Conservation (phyloP, 2,888 invertebrate genomes). For the Drepana falcataria region DNA sequence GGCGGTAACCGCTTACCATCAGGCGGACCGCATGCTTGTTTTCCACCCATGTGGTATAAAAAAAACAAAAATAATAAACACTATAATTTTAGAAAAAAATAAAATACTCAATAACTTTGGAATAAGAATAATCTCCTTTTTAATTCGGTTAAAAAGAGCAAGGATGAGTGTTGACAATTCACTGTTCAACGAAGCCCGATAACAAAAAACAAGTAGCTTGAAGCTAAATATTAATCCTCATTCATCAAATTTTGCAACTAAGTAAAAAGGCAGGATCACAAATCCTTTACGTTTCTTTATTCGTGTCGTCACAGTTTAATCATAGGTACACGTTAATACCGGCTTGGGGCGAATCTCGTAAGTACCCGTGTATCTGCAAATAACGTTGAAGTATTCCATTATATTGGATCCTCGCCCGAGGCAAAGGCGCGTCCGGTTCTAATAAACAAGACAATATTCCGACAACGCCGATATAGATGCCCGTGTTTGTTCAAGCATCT, state of each 20-base stretch:
- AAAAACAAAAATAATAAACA: too few species aligned
- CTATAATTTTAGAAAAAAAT: neutral
- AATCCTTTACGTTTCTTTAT: constrained; percentile 30
- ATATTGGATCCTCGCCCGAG: constrained; percentile 73
- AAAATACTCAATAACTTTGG: neutral
- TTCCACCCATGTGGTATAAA: too few species aligned
- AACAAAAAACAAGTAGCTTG: neutral
- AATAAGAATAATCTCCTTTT: too few species aligned
- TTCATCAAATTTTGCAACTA: constrained; percentile 15
- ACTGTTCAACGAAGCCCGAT: neutral
- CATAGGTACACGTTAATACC: constrained; percentile 58
- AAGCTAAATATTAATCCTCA: neutral
- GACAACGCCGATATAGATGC: constrained; percentile 39
- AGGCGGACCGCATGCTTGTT: too few species aligned
- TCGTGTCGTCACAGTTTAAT: constrained; percentile 57
- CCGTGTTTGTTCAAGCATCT: constrained; percentile 41
- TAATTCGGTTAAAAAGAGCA: neutral
- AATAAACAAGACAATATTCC: constrained; percentile 73
- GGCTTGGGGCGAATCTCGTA: constrained; percentile 59
- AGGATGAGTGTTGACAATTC: neutral
- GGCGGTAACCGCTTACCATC: too few species aligned
- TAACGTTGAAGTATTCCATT: constrained; percentile 76
- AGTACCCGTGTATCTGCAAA: constrained; percentile 71
- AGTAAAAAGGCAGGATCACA: constrained; percentile 17
- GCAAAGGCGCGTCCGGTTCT: constrained; percentile 64